Evolutionary conservation across 2,113 vertebrate species (phyloP), one percentile per base, ranked within the genome.

Genomic region (Neotoma lepida): DNA sequence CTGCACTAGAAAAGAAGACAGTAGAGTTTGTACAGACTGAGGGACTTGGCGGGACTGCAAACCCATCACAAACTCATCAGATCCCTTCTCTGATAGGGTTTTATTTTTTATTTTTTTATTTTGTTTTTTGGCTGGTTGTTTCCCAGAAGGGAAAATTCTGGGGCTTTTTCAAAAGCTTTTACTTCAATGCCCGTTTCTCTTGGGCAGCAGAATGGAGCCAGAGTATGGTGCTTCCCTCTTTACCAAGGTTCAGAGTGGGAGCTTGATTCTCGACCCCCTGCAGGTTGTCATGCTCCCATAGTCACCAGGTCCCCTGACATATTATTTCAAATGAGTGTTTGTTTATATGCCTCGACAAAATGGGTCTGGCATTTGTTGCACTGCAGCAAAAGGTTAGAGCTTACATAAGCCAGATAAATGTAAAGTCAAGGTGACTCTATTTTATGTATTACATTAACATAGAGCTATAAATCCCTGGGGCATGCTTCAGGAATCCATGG

Each of bases 361-460:
- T 95, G 71, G 90, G 56, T 90, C 14, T 94, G 97, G 89, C 95
- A 97, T 78, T 98, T 94, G 90, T 97, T 91, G 97, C 95, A 97
- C 93, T 96, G 97, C 97, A 97, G 96, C 87, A 96, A 97, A 97
- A 98, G 94, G 77, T 95, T 91, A 97, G 93, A 77, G 90, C 97
- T 98, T 97, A 97, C 82, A 97, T 95, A 97, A 98, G 96, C 95
- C 92, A 96, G 95, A 96, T 73, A 98, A 97, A 97, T 90, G 94
- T 12, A 49, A 97, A 94, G 96, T 92, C 97, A 98, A 98, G 97
- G 97, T 98, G 98, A 98, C 97, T 93, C 70, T 96, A 22, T 96
- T 97, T 61, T 85, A 77, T 41, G 96, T 96, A 95, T 93, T 91
- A 90, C 95, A 95, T 97, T 93, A 97, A 93, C 97, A 97, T 46